Percentiles rank a stretch among this genome's conserved stretches.
Evolutionary conservation across 2,888 invertebrate species (phyloP).

Genomic region (Loripinus fragilis): DNA sequence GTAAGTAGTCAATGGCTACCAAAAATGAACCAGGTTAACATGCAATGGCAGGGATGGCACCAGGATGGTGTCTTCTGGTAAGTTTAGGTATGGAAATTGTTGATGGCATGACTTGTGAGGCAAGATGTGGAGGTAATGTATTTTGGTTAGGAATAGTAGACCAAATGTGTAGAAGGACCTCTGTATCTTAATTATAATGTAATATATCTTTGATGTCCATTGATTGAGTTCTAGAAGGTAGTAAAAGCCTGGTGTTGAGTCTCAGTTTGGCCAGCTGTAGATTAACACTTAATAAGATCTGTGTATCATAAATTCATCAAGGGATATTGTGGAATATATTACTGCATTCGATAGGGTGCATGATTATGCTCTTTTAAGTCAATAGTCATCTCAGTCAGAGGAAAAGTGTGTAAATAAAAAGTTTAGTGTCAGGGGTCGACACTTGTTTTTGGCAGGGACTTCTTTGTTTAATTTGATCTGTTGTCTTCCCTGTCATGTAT

Average conservation of each 20-base stretch:
- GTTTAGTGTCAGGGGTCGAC: background rate
- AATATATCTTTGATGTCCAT: background rate
- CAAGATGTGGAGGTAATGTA: background rate
- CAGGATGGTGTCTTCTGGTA: slow-evolving; percentile 6
- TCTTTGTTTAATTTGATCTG: no score
- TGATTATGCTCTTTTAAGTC: background rate
- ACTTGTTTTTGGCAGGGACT: slow-evolving; percentile 12
- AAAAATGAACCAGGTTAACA: background rate
- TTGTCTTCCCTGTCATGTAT: no score
- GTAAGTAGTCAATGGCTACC: background rate
- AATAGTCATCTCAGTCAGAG: background rate
- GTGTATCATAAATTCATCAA: background rate
- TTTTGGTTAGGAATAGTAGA: background rate
- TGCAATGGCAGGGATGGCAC: background rate
- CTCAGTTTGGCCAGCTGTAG: slow-evolving; percentile 4
- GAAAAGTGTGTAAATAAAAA: background rate
- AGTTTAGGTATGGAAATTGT: background rate
- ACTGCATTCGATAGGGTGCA: background rate
- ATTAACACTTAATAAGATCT: background rate
- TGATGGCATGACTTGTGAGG: background rate
- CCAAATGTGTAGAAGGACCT: background rate
- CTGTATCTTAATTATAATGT: background rate
- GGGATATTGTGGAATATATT: background rate
- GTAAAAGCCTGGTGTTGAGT: background rate
- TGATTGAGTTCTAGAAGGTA: background rate